Percentiles rank a stretch among this genome's conserved stretches.
Evolutionary conservation across 1,140 invertebrate genomes (phyloP).

Genomic region (Nymphalis io): DNA sequence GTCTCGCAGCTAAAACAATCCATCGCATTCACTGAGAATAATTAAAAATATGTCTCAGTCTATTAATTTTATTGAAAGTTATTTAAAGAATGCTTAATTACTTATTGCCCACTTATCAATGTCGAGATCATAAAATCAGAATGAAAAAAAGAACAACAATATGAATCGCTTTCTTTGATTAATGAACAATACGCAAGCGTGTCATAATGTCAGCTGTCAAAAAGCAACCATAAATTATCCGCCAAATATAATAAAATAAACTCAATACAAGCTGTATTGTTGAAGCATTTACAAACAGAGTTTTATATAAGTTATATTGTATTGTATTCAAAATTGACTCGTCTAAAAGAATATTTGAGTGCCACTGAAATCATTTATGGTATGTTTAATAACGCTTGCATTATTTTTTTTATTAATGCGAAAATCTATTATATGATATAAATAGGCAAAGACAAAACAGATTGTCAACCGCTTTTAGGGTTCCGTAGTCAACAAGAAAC

Average conservation of each 20-base stretch:
- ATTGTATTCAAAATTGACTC: conserved; percentile 33
- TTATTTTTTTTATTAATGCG: no score
- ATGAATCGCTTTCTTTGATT: conserved; percentile 46
- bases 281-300: conserved; percentile 22
- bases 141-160: conserved; percentile 41
- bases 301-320: conserved; percentile 14
- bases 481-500: no score
- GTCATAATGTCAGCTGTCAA: conserved; percentile 51
- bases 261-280: conserved; percentile 31
- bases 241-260: conserved; percentile 41
- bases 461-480: no score
- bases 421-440: no score
- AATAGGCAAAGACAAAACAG: no score
- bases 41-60: neutral
- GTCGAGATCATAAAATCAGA: conserved; percentile 33
- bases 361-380: conserved; percentile 15
- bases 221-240: conserved; percentile 48
- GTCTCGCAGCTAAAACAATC: no score
- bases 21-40: no score
- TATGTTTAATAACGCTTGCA: no score
- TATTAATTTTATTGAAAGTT: neutral
- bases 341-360: conserved; percentile 5
- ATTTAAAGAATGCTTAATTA: conserved; percentile 32
- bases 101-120: conserved; percentile 42
- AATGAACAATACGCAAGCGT: conserved; percentile 44